A percentile compares a stretch with the other conserved stretches of the same genome.
Conservation (phyloP, 2,888 invertebrate species). For the Epicampocera succincta region DNA sequence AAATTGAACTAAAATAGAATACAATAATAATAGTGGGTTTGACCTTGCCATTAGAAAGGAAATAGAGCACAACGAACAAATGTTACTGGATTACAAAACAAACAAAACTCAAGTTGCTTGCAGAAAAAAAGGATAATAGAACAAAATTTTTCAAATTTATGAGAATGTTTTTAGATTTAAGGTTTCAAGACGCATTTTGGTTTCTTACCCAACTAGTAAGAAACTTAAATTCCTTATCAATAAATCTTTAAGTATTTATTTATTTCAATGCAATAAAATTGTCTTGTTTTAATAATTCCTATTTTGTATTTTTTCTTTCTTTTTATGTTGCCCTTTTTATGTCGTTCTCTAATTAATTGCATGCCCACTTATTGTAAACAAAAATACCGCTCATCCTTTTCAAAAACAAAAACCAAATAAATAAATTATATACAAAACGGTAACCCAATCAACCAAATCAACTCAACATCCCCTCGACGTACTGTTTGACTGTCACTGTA, state of each 20-base stretch:
- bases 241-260: background rate
- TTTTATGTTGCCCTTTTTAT: conserved; percentile 49
- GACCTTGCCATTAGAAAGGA: conserved; percentile 57
- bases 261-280: background rate
- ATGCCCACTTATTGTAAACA: conserved; percentile 36
- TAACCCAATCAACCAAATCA: conserved; percentile 1
- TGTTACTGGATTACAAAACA: background rate
- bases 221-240: background rate
- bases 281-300: background rate
- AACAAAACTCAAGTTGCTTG: background rate
- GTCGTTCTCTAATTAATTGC: conserved; percentile 43
- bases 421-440: background rate
- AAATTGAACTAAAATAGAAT: conserved; percentile 33
- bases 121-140: background rate
- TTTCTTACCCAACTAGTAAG: no score
- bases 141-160: no score
- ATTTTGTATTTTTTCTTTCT: conserved; percentile 43
- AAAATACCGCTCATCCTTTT: conserved; percentile 16
- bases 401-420: background rate
- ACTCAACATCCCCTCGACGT: conserved; percentile 18
- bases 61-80: conserved; percentile 13
- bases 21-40: conserved; percentile 51
- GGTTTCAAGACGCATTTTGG: no score
- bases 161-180: no score
- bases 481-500: conserved; percentile 24